Percentiles rank a stretch among this genome's conserved stretches.
Conservation (phyloP, 2,797 vertebrate genomes). For the Melanogrammus aeglefinus region DNA sequence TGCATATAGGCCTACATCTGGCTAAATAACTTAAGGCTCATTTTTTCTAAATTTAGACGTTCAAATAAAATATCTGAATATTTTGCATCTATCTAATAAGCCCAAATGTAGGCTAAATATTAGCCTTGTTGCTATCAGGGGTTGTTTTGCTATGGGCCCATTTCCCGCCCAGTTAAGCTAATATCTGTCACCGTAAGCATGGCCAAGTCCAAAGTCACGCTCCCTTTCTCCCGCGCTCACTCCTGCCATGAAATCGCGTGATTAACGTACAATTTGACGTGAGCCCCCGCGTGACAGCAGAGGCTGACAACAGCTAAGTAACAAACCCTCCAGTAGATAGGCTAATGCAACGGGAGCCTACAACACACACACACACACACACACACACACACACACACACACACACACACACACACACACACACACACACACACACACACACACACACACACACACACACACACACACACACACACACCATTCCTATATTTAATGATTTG, state of each 20-base stretch:
- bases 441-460: slow-evolving; percentile 13
- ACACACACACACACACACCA: slow-evolving; percentile 13
- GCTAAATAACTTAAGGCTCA: too few species aligned
- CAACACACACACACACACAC: neutral
- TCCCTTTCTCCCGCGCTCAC: slow-evolving; percentile 22
- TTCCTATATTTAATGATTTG: slow-evolving; percentile 28
- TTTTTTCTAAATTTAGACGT: too few species aligned
- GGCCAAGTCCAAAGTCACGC: slow-evolving; percentile 35
- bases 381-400: slow-evolving; percentile 17
- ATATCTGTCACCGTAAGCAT: too few species aligned
- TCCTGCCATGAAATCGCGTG: slow-evolving; percentile 54
- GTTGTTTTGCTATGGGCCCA: too few species aligned
- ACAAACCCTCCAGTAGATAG: slow-evolving; percentile 22
- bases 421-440: slow-evolving; percentile 22
- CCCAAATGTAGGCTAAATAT: slow-evolving; percentile 9
- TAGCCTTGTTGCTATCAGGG: neutral
- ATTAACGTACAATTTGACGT: slow-evolving; percentile 66
- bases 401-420: slow-evolving; percentile 33
- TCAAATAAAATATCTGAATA: too few species aligned
- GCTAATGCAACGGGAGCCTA: slow-evolving; percentile 16
- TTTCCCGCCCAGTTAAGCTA: neutral
- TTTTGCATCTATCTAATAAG: neutral
- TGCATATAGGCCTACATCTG: too few species aligned
- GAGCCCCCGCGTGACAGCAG: slow-evolving; percentile 56
- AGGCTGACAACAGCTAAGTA: slow-evolving; percentile 43